phyloP scores from a whole-genome alignment of 1,140 invertebrate genomes.

The Nautilus pompilius region DNA sequence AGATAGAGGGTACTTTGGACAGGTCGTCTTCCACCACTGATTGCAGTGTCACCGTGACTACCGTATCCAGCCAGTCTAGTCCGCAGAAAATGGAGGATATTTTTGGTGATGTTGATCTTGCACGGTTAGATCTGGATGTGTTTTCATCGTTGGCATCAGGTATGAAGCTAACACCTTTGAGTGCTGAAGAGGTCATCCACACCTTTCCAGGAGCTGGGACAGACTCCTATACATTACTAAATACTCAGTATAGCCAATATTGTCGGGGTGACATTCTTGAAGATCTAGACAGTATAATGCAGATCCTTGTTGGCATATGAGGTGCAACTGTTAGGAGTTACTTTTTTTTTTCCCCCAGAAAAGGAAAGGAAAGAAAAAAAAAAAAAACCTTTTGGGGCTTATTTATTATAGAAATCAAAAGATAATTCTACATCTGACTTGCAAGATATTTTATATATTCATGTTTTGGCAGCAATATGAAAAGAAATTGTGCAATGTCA shows the following conservation, averaged over 20 bases:
- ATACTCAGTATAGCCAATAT: constrained; percentile 19
- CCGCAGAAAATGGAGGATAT: constrained; percentile 41
- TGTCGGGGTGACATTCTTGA: constrained; percentile 40
- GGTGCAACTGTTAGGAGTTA: no score
- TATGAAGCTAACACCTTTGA: constrained; percentile 65
- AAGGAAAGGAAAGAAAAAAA: no score
- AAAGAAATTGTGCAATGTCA: no score
- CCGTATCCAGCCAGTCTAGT: constrained; percentile 9
- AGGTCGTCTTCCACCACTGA: constrained; percentile 14
- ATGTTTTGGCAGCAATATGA: no score
- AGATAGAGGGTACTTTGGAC: constrained; percentile 9
- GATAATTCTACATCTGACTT: no score
- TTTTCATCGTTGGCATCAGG: constrained; percentile 57
- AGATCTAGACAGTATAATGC: constrained; percentile 49
- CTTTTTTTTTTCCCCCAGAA: no score
- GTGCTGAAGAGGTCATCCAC: constrained; percentile 68
- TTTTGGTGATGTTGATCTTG: constrained; percentile 50
- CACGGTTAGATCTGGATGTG: constrained; percentile 52
- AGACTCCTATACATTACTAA: constrained; percentile 8
- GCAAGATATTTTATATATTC: no score
- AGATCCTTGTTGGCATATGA: constrained; percentile 39
- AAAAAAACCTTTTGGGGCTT: no score
- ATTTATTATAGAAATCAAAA: no score
- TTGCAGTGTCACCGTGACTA: constrained; percentile 6
- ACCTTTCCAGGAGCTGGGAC: constrained; percentile 42